These are phyloP conservation scores for Catharus bicknelli DNA, from an alignment of 2,113 vertebrate genomes.

Conservation along the genomic window DNA sequence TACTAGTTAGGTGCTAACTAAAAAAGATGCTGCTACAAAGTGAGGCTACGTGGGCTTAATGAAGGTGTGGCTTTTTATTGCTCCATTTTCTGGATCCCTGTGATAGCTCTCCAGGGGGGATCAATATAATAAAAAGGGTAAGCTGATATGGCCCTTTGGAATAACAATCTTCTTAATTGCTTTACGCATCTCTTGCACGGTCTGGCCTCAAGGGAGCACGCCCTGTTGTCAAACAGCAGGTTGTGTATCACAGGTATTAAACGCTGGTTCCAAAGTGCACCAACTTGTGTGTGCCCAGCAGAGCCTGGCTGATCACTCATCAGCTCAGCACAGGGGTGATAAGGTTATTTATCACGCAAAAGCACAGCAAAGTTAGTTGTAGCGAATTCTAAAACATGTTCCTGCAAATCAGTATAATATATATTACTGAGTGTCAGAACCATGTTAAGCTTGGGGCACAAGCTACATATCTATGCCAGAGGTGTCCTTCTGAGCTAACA, in stretches of 20 bases:
- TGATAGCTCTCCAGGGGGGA: background rate
- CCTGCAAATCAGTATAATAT: background rate
- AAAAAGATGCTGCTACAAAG: background rate
- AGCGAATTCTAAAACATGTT: background rate
- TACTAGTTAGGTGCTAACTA: background rate
- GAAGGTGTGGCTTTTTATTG: background rate
- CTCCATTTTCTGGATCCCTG: background rate
- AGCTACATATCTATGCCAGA: background rate
- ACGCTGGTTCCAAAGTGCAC: slow-evolving; percentile 15
- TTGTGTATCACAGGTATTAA: background rate
- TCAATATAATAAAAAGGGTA: slow-evolving; percentile 32
- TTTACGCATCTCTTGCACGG: background rate
- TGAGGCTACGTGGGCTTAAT: background rate
- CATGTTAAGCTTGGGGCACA: fast-evolving
- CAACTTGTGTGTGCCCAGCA: background rate
- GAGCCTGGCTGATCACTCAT: background rate
- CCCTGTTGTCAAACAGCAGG: slow-evolving; percentile 55
- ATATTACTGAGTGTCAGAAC: background rate
- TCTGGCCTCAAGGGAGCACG: background rate
- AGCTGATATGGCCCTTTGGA: background rate
- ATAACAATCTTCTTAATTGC: slow-evolving; percentile 28
- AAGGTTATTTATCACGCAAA: background rate
- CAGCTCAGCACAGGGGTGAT: background rate
- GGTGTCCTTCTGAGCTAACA: background rate
- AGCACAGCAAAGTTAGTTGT: background rate